phyloP scores from a whole-genome alignment of 2,113 vertebrate genomes.

The Mola mola region DNA sequence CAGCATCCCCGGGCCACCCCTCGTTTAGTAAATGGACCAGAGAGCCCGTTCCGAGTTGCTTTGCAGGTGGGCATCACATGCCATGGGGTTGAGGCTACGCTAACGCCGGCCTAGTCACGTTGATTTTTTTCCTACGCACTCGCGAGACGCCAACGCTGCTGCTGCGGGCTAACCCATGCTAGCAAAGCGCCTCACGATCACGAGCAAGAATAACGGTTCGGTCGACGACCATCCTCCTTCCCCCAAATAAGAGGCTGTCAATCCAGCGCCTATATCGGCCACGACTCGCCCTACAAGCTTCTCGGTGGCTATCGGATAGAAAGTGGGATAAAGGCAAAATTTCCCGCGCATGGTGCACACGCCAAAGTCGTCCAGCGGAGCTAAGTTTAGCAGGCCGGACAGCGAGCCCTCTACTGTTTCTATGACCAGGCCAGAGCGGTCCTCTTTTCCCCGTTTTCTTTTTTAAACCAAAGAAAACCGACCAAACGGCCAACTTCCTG shows the following conservation, averaged over 20 bases:
- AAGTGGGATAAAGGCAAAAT: conserved; percentile 32
- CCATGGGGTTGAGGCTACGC: conserved; percentile 57
- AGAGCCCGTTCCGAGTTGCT: neutral
- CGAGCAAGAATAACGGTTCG: conserved; percentile 54
- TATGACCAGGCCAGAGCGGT: conserved; percentile 20
- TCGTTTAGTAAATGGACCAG: rapidly evolving
- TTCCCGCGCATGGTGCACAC: conserved; percentile 71
- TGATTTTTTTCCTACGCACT: conserved; percentile 64
- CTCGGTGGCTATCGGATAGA: neutral
- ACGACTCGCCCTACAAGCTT: rapidly evolving
- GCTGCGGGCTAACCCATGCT: conserved; percentile 50
- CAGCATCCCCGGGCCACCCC: rapidly evolving
- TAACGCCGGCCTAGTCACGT: conserved; percentile 75
- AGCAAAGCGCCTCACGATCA: conserved; percentile 46
- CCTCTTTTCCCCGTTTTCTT: neutral
- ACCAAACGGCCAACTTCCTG: neutral
- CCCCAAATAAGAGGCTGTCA: neutral
- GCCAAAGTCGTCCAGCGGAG: conserved; percentile 63
- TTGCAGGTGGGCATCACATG: conserved; percentile 27
- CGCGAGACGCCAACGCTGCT: conserved; percentile 53
- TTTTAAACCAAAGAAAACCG: neutral
- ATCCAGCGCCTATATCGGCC: neutral
- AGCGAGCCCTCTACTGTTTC: conserved; percentile 14
- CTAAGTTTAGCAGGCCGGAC: conserved; percentile 62
- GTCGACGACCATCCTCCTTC: conserved; percentile 52